Percentiles rank a stretch among this genome's conserved stretches.
Evolutionary conservation across 2,113 vertebrate genomes (phyloP).

Genomic region (Phrynosoma platyrhinos): DNA sequence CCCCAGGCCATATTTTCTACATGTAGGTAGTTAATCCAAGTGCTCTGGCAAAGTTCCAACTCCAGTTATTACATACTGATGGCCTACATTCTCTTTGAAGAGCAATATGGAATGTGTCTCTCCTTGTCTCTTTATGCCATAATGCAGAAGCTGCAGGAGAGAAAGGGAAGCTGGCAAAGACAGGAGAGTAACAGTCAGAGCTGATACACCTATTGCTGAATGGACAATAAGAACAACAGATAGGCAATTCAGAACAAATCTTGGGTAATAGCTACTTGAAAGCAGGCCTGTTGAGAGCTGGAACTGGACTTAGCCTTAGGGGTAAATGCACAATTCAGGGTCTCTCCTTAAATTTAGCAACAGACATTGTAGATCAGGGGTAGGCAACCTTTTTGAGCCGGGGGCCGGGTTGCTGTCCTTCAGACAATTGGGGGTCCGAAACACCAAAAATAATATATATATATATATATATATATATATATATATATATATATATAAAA

Average conservation of each 20-base stretch:
- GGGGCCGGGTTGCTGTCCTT: too few relatives aligned
- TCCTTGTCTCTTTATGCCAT: conserved; percentile 3
- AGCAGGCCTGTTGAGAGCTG: too few relatives aligned
- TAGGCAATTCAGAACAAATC: neutral
- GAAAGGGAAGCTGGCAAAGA: neutral
- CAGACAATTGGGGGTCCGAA: too few relatives aligned
- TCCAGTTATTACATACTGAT: conserved; percentile 33
- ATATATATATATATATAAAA: too few relatives aligned
- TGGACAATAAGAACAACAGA: neutral
- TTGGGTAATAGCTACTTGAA: neutral
- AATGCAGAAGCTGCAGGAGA: neutral
- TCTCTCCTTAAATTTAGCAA: too few relatives aligned
- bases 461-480: too few relatives aligned
- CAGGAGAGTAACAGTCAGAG: neutral
- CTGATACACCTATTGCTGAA: neutral
- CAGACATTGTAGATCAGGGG: too few relatives aligned
- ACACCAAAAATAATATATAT: too few relatives aligned
- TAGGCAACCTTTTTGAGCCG: too few relatives aligned
- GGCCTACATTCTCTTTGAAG: conserved; percentile 31
- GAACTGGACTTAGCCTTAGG: too few relatives aligned
- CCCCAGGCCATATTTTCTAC: conserved; percentile 38
- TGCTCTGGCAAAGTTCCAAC: conserved; percentile 33
- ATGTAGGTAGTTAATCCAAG: conserved; percentile 34
- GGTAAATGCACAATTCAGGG: too few relatives aligned
- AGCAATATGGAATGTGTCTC: conserved; percentile 21